These are phyloP conservation scores for Argyresthia albistria DNA, from an alignment of 2,888 invertebrate species.

Conservation along the genomic window DNA sequence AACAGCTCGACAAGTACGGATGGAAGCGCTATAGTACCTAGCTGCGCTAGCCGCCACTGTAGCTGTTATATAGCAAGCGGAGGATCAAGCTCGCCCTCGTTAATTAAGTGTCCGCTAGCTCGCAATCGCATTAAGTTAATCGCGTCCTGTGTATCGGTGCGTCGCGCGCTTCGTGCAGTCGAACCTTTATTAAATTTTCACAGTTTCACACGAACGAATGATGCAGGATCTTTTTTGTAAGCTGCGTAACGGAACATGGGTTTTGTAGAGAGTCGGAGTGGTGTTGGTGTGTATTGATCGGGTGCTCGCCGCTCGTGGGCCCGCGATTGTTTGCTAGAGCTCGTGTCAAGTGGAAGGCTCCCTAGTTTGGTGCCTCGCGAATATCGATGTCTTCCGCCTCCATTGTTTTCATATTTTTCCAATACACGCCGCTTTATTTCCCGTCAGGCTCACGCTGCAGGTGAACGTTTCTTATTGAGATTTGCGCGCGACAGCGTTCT, in stretches of 20 bases:
- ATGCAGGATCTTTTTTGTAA: not conserved
- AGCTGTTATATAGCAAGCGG: too few species aligned
- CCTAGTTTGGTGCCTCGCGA: not conserved
- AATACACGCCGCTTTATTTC: not conserved
- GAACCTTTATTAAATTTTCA: not conserved
- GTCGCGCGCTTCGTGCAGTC: not conserved
- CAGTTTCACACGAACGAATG: not conserved
- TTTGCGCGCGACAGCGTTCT: not conserved
- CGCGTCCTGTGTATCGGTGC: constrained; percentile 2
- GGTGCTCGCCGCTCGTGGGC: not conserved
- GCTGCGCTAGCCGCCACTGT: too few species aligned
- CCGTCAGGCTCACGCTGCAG: not conserved
- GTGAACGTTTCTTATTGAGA: not conserved
- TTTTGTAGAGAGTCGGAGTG: not conserved
- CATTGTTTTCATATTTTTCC: not conserved
- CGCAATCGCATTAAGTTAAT: constrained; percentile 9
- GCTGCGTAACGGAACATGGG: not conserved
- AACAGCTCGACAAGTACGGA: not conserved
- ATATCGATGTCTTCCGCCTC: not conserved
- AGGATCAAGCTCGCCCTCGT: not conserved
- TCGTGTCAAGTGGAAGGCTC: not conserved
- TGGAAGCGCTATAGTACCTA: not conserved
- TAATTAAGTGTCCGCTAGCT: constrained; percentile 1
- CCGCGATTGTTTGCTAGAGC: not conserved
- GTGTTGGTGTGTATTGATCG: not conserved